A percentile compares a stretch with the other conserved stretches of the same genome.
Conservation (phyloP, 2,113 vertebrate species). For the Thymallus thymallus region DNA sequence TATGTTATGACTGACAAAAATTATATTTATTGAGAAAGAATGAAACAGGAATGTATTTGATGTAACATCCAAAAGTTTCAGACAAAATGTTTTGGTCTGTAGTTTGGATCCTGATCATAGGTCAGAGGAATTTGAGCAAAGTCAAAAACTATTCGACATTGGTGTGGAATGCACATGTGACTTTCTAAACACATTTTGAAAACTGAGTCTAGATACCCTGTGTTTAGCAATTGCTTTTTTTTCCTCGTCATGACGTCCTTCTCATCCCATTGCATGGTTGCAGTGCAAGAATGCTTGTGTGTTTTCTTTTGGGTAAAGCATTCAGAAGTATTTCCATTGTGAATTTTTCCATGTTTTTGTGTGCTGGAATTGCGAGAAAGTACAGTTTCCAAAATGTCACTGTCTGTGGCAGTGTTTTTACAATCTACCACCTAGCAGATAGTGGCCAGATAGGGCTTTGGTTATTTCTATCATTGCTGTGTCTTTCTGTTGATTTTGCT, state of each 20-base stretch:
- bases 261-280: slow-evolving; percentile 42
- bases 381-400: slow-evolving; percentile 38
- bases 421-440: not conserved
- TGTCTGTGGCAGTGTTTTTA: not conserved
- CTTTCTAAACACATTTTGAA: slow-evolving; percentile 1
- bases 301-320: not conserved
- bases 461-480: not conserved
- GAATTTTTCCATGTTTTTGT: slow-evolving; percentile 55
- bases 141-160: not conserved
- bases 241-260: slow-evolving; percentile 71
- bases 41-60: not conserved
- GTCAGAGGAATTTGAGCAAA: not conserved
- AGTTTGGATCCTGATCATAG: slow-evolving; percentile 1
- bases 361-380: slow-evolving; percentile 32
- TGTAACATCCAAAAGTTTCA: not conserved
- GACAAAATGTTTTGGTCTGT: slow-evolving; percentile 2
- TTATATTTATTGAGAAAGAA: no score
- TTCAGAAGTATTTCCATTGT: not conserved
- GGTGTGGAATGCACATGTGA: slow-evolving; percentile 52
- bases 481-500: no score
- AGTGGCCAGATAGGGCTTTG: not conserved
- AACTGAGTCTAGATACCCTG: slow-evolving; percentile 41
- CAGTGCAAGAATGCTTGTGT: not conserved
- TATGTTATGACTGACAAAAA: no score
- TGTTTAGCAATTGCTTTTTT: slow-evolving; percentile 41